Conservation (phyloP, 2,888 invertebrate genomes). For the Nemotelus pantherinus region DNA sequence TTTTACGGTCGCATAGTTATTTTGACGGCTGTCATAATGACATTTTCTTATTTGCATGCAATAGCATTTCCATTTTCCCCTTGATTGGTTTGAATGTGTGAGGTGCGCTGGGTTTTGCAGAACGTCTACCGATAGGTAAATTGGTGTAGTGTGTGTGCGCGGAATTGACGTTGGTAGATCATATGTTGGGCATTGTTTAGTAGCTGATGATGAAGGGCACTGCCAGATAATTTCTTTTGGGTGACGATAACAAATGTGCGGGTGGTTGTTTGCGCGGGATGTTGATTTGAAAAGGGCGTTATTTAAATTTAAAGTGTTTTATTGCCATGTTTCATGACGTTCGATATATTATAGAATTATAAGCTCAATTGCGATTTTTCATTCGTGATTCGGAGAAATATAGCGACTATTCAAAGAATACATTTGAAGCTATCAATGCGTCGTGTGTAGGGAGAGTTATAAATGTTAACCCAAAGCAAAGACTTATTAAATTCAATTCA, state of each 20-base stretch:
- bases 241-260: slow-evolving; percentile 16
- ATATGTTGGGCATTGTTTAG: slow-evolving; percentile 17
- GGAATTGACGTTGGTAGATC: slow-evolving; percentile 29
- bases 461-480: too few relatives aligned
- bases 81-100: slow-evolving; percentile 4
- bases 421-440: too few relatives aligned
- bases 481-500: too few relatives aligned
- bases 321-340: too few relatives aligned
- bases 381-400: too few relatives aligned
- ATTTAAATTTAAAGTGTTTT: too few relatives aligned
- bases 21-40: slow-evolving; percentile 25
- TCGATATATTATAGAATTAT: too few relatives aligned
- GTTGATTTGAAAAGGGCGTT: too few relatives aligned
- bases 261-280: slow-evolving; percentile 1
- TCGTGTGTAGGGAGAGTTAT: too few relatives aligned
- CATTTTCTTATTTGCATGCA: slow-evolving; percentile 4
- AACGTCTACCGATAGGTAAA: background rate
- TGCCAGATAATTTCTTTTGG: slow-evolving; percentile 11
- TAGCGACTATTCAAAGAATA: too few relatives aligned
- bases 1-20: background rate
- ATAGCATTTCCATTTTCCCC: slow-evolving; percentile 6
- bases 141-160: background rate
- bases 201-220: slow-evolving; percentile 16
- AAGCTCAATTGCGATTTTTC: too few relatives aligned
- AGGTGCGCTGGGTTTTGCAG: slow-evolving; percentile 11